Base-by-base conservation (phyloP, 2,888 invertebrate genomes). In the Tromatobia lineatoria region DNA sequence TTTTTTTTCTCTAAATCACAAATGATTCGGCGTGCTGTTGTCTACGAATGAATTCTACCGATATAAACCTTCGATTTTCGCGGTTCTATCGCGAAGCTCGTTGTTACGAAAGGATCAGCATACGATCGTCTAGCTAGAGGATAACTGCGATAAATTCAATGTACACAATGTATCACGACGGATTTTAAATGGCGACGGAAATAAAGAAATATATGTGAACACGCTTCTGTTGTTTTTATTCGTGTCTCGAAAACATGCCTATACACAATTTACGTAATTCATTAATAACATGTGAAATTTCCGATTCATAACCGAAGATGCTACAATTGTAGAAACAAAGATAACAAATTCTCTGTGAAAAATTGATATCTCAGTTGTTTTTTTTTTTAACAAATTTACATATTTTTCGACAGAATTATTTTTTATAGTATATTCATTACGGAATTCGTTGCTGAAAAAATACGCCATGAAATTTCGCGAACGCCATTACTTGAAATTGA, bases 181-280 rank as follows among this genome's bases (percentile, higher is more conserved):
- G 20, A 57, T 73, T 59, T 10, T 71, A 45, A 61, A 59, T 82
- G 71, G 73, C 54, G 25, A 66, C 54, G 15, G 45, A 34, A 54
- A 78, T 3, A 57, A 70, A 75, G 70, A 83, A 47, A 83, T 79
- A 79, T 80, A 75, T 64, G 64, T 47, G 45, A 75, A 80, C 66
- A 80, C 75, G 64, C 70, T 29, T 70, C 70, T 45, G 69, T 73
- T 57, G 25, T 73, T 23, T 81, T 80, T 81, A 73, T 80, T 83
- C 34, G 52, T 74, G 38, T 23, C 18, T 29, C 29, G 23, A 61
- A 70, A 11, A 64, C 47, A 13, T 52, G 23, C 15, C 52, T 73
- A 54, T 64, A 80, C 73, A 77, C 69, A 59, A 20, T 70, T 64
- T 20, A 77, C 18, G 71, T 67, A 75, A 69, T 77, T 54, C 67